phyloP scores from a whole-genome alignment of 2,113 vertebrate species.

The Corapipo altera region DNA sequence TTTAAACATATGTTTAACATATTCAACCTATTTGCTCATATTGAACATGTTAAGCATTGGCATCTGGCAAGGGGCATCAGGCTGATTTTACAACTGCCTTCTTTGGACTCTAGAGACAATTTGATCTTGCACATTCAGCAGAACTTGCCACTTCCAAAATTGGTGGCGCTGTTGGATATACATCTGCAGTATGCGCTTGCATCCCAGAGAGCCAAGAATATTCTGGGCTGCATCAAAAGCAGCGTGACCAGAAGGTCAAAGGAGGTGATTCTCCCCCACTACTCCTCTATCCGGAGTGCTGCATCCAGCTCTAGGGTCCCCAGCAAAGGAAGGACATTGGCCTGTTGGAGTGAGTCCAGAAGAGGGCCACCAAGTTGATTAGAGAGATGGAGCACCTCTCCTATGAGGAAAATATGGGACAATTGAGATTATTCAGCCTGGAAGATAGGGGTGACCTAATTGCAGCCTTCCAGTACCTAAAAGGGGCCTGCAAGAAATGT shows the following conservation, averaged over 20 bases:
- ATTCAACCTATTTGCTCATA: background rate
- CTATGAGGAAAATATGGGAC: background rate
- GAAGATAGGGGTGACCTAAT: background rate
- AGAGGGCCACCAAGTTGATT: background rate
- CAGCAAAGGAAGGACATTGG: background rate
- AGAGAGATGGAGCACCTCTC: background rate
- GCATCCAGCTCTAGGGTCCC: background rate
- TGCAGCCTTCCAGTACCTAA: background rate
- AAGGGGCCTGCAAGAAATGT: background rate
- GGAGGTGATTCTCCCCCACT: background rate
- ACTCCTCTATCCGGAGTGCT: background rate
- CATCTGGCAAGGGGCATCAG: background rate
- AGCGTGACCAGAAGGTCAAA: background rate
- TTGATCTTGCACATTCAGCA: background rate
- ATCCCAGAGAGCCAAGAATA: background rate
- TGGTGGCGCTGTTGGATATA: background rate
- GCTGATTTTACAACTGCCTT: background rate
- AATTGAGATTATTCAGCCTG: background rate
- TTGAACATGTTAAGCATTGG: background rate
- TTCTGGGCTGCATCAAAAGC: background rate
- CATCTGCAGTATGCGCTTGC: rapidly evolving
- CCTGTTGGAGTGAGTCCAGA: background rate
- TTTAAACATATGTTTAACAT: background rate
- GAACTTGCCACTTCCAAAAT: background rate
- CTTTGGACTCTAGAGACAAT: background rate